A percentile compares a stretch with the other conserved stretches of the same genome.
Evolutionary conservation across 1,140 invertebrate genomes (phyloP).

Genomic region (Proctacanthus coquilletti): DNA sequence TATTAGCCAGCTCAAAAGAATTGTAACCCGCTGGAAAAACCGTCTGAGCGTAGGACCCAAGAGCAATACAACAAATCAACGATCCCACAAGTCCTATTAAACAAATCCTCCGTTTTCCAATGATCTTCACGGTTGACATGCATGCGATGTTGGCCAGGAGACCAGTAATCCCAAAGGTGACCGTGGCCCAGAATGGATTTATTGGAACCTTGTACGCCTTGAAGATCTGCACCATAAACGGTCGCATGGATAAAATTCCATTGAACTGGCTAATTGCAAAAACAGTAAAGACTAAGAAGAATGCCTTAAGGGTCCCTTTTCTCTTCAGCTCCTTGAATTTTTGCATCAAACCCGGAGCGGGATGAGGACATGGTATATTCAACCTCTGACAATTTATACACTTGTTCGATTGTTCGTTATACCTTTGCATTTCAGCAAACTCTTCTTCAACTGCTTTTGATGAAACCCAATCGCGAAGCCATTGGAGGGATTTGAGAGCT

Average conservation of each 20-base stretch:
- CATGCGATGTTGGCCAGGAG: slow-evolving; percentile 2
- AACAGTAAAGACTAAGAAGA: slow-evolving; percentile 31
- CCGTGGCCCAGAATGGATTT: slow-evolving; percentile 31
- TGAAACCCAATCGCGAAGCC: slow-evolving; percentile 35
- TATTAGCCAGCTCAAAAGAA: slow-evolving; percentile 3
- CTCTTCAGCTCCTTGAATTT: slow-evolving; percentile 27
- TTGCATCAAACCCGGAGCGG: slow-evolving; percentile 5
- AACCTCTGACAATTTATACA: slow-evolving; percentile 3
- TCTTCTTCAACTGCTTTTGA: slow-evolving; percentile 32
- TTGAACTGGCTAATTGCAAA: slow-evolving; percentile 30
- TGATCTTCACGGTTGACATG: slow-evolving; percentile 18
- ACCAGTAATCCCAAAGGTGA: slow-evolving; percentile 9
- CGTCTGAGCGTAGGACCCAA: not conserved
- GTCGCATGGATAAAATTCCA: slow-evolving; percentile 9
- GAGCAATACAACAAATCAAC: slow-evolving; percentile 1
- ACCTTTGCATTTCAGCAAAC: slow-evolving; percentile 27
- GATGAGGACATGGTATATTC: slow-evolving; percentile 3
- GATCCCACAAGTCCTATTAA: slow-evolving; percentile 32
- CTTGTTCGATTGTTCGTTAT: slow-evolving; percentile 10
- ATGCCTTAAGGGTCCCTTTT: slow-evolving; percentile 34
- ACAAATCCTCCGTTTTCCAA: slow-evolving; percentile 29
- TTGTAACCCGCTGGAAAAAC: not conserved
- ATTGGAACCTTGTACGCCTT: slow-evolving; percentile 31
- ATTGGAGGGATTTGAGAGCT: slow-evolving; percentile 32
- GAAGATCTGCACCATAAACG: slow-evolving; percentile 37